Evolutionary conservation across 2,113 vertebrate species (phyloP), one percentile per base, ranked within the genome.

Genomic region (Corynorhinus townsendii): DNA sequence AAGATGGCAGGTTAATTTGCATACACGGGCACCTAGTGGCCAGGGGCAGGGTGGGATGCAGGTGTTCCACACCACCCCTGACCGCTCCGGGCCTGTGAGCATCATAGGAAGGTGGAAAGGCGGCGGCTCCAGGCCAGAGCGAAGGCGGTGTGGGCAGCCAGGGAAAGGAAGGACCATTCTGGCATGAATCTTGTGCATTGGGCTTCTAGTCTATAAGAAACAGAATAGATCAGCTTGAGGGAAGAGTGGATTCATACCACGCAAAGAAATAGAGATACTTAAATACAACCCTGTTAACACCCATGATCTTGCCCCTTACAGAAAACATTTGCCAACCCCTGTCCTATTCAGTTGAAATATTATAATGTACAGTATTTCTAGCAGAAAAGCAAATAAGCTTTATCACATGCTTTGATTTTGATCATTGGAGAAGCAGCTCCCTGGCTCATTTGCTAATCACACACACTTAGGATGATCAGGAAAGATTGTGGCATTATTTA

Each of bases 321-420:
- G 66, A 88, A 95, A 92, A 79, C 6, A 0, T 56, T 73, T 54
- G 47, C 71, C 30, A 77, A 59, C 24, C 9, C 38, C 71, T 64
- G n/a, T 62, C 35, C 43, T 49, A 80, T 26, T 79, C 87, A 84
- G 49, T 54, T 71, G 30, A 64, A 75, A 71, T 94, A 38, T 59
- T 64, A 43, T 28, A 28, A 30, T 71, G 24, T 16, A 68, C 22
- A 82, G 12, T 81, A 86, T 88, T 87, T 92, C 45, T 10, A 71
- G 68, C 71, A 69, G 40, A 84, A 97, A 84, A 40, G 45, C 85
- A 91, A 90, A 72, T 43, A 66, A 49, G 19, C 64, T 69, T 87
- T 73, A 87, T 33, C 17, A 62, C 24, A 30, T 47, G 19, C 30
- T 91, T 93, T 56, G 66, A 35, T 68, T 85, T 73, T 69, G 3